Evolutionary conservation across 1,140 invertebrate species (phyloP), one percentile per base, ranked within the genome.

Genomic region (Drosophila equinoxialis): DNA sequence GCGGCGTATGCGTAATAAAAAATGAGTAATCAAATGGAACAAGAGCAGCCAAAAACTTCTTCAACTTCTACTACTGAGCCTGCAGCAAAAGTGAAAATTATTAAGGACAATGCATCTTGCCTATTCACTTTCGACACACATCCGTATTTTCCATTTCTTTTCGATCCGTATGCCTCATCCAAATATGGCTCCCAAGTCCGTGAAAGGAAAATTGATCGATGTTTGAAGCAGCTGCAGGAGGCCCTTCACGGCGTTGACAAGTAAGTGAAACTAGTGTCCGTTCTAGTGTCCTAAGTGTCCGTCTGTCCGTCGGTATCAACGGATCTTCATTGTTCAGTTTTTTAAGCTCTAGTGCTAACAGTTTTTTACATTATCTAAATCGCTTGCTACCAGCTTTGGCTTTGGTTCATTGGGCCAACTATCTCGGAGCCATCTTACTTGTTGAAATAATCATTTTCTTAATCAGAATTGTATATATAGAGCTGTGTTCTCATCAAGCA

Each of bases 161-260:
- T 66, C 23, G 83, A 89, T 69, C 76, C 83, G 1, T 87, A 73
- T 26, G 63, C 69, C 0, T 42, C 66, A 23, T 87, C 84, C 14
- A 87, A 89, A n/a, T 91, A 91, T 20, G 90, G 90, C 1, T 91
- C 90, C 0, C 90, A 91, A 30, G 90, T 91, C 42, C 83, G 90
- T 13, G 81, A 86, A 8, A 77, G 90, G 0, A 91, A 91, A 60
- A 91, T 91, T 30, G 90, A 90, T 74, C 87, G 90, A 2, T 91
- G 90, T 26, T 63, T 91, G 6, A 87, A 81, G 17, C 90, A 91
- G 63, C 30, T 91, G 37, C 79, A 91, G 41, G 76, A 91, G 17
- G 85, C 80, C 2, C 81, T 87, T 58, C 74, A 73, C 39, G 13
- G 20, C 11, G 57, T 20, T 10, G 57, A 57, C 59, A 87, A 77